phyloP scores from a whole-genome alignment of 2,888 invertebrate genomes.

The Argyresthia goedartella region DNA sequence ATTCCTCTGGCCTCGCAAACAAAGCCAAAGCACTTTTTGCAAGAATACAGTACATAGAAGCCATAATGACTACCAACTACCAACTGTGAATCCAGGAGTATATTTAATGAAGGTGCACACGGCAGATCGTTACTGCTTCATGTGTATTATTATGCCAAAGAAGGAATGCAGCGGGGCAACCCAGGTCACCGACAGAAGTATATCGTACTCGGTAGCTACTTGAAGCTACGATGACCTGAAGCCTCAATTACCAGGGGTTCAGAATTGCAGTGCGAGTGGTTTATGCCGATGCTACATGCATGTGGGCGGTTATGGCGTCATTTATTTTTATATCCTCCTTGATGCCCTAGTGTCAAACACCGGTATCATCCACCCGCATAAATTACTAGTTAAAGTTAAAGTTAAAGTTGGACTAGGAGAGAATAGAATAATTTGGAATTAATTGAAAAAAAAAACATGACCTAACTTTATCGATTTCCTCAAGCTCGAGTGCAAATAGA shows the following conservation, averaged over 20 bases:
- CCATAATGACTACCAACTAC: conserved; percentile 25
- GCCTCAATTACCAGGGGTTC: conserved; percentile 7
- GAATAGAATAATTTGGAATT: no score
- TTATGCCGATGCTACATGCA: neutral
- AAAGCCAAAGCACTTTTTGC: neutral
- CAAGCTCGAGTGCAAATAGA: no score
- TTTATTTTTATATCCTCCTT: neutral
- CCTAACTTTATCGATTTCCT: no score
- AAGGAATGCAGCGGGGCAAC: conserved; percentile 55
- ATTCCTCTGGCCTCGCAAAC: no score
- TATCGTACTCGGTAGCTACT: conserved; percentile 26
- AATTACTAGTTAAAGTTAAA: no score
- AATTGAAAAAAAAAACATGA: no score
- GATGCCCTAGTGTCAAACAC: no score
- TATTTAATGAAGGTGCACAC: conserved; percentile 53
- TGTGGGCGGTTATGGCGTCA: neutral
- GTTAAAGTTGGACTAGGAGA: no score
- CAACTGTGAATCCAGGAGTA: conserved; percentile 35
- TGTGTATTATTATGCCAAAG: conserved; percentile 66
- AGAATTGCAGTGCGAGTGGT: conserved; percentile 3
- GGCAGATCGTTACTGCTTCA: conserved; percentile 51
- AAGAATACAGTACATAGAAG: conserved; percentile 1
- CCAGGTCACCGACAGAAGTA: conserved; percentile 50
- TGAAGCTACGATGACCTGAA: conserved; percentile 7
- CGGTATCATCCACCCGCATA: no score